Conservation (phyloP, 1,140 invertebrate genomes). For the Leptinotarsa lineolata region DNA sequence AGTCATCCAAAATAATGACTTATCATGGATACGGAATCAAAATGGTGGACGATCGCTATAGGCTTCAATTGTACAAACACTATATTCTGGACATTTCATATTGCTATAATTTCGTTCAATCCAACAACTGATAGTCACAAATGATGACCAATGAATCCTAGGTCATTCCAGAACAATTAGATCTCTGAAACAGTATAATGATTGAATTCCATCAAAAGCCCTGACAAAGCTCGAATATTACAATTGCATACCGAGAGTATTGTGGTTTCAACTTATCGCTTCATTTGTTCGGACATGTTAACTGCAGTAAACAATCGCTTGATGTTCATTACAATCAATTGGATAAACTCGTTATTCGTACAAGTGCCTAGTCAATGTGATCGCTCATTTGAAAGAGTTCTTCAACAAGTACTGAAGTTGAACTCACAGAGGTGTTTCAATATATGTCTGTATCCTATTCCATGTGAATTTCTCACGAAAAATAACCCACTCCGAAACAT, state of each 20-base stretch:
- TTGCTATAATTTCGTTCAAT: background rate
- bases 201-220: background rate
- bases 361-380: no score
- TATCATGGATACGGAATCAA: no score
- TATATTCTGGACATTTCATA: no score
- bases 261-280: constrained; percentile 5
- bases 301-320: background rate
- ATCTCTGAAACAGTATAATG: background rate
- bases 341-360: background rate
- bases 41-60: no score
- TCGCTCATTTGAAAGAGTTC: no score
- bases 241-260: constrained; percentile 8
- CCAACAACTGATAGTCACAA: background rate
- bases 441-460: no score
- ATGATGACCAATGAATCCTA: background rate
- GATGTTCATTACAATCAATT: background rate
- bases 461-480: no score
- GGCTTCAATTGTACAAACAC: no score
- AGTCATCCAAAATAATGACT: no score
- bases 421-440: no score
- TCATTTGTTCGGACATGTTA: background rate
- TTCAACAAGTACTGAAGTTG: no score
- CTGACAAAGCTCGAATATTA: background rate
- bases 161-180: background rate
- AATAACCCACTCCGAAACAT: no score